A percentile compares a stretch with the other conserved stretches of the same genome.
phyloP scores from a whole-genome alignment of 2,113 vertebrate genomes.

The Diphyllodes magnificus region DNA sequence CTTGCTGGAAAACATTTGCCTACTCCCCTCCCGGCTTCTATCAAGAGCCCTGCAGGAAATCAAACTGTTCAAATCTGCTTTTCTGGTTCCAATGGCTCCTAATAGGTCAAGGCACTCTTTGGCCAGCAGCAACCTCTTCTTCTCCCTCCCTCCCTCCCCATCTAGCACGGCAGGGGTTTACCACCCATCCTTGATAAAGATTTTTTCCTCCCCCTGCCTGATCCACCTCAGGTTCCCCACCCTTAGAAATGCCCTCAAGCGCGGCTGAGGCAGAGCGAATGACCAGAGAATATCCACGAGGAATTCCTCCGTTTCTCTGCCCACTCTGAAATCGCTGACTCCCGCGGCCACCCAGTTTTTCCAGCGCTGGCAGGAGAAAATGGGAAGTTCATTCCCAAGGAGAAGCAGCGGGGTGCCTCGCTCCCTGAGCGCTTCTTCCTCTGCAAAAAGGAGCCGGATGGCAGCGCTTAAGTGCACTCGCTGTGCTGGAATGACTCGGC shows the following conservation, averaged over 20 bases:
- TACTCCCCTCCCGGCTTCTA: background rate
- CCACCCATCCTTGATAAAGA: background rate
- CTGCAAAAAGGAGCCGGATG: background rate
- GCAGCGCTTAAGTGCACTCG: background rate
- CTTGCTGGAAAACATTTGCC: background rate
- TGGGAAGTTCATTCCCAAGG: background rate
- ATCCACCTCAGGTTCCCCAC: background rate
- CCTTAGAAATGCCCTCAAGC: background rate
- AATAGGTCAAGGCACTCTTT: background rate
- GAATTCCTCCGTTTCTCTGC: background rate
- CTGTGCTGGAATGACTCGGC: background rate
- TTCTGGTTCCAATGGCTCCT: background rate
- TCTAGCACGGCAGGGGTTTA: background rate
- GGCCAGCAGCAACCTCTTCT: background rate
- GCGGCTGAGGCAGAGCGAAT: background rate
- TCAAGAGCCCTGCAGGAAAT: background rate
- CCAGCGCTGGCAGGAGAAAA: background rate
- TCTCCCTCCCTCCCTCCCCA: too few species aligned
- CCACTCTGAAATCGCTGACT: background rate
- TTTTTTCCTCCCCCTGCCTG: background rate
- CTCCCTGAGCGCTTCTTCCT: background rate
- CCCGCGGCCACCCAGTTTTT: rapidly evolving
- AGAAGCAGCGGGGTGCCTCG: background rate
- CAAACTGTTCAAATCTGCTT: background rate
- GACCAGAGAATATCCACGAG: rapidly evolving